phyloP scores from a whole-genome alignment of 2,797 vertebrate genomes.

The Darevskia mixta region DNA sequence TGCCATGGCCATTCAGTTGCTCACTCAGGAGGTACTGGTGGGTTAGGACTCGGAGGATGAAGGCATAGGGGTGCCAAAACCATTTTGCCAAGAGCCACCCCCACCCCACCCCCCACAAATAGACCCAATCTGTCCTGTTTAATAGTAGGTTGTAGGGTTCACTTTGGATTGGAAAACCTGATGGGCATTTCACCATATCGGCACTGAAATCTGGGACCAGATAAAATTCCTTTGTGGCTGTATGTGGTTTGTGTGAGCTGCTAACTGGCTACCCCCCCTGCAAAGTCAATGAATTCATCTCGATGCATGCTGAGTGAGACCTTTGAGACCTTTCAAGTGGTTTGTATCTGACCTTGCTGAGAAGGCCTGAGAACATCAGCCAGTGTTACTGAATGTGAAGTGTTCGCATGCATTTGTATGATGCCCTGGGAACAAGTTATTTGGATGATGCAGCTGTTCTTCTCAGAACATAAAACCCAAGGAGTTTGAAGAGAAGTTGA shows the following conservation, averaged over 20 bases:
- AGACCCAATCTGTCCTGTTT: neutral
- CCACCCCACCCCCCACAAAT: neutral
- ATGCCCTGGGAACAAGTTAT: neutral
- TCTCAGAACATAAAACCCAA: conserved; percentile 46
- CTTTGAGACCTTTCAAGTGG: conserved; percentile 31
- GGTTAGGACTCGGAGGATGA: neutral
- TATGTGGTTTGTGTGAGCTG: neutral
- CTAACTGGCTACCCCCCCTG: neutral
- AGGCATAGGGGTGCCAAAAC: neutral
- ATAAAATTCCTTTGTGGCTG: neutral
- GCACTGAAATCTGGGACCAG: neutral
- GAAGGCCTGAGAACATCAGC: neutral
- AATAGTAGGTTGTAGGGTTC: neutral
- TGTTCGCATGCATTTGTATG: conserved; percentile 12
- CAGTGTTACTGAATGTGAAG: fast-evolving
- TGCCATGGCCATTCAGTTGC: neutral
- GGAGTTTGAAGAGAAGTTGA: neutral
- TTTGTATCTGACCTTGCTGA: conserved; percentile 45
- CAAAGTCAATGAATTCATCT: neutral
- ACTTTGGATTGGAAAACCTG: neutral
- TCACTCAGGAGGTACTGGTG: neutral
- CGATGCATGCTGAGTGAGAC: neutral
- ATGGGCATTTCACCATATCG: neutral
- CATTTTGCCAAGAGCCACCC: neutral
- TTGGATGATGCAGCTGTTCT: conserved; percentile 41